phyloP scores from a whole-genome alignment of 2,888 invertebrate genomes.

The Stegana nigrithorax region DNA sequence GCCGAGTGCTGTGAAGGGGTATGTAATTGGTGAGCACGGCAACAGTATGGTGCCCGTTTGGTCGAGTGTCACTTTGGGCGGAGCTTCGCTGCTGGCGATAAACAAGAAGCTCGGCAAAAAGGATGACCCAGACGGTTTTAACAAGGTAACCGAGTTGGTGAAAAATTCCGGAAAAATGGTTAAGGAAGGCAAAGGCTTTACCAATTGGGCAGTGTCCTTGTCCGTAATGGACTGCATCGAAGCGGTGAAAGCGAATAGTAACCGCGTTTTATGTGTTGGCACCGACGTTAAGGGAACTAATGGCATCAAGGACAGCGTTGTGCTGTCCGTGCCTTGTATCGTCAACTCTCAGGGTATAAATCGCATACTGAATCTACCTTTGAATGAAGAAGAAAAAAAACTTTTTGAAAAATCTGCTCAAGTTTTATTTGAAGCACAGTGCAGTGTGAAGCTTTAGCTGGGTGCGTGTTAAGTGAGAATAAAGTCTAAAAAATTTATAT shows the following conservation, averaged over 20 bases:
- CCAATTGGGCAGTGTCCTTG: not conserved
- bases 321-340: not conserved
- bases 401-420: not conserved
- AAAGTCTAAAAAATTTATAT: no score
- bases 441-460: no score
- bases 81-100: conserved; percentile 79
- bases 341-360: not conserved
- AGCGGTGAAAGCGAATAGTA: not conserved
- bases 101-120: conserved; percentile 76
- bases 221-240: not conserved
- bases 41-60: conserved; percentile 87
- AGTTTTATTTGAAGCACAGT: not conserved
- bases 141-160: not conserved
- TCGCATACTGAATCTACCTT: not conserved
- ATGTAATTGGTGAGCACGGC: conserved; percentile 91
- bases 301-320: not conserved
- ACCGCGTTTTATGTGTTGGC: not conserved
- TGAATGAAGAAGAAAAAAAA: not conserved
- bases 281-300: not conserved
- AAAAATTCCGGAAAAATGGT: not conserved
- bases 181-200: not conserved
- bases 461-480: no score
- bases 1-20: conserved; percentile 83
- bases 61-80: conserved; percentile 88
- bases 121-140: conserved; percentile 76